Conservation (phyloP, 2,888 invertebrate genomes). For the Labia minor region DNA sequence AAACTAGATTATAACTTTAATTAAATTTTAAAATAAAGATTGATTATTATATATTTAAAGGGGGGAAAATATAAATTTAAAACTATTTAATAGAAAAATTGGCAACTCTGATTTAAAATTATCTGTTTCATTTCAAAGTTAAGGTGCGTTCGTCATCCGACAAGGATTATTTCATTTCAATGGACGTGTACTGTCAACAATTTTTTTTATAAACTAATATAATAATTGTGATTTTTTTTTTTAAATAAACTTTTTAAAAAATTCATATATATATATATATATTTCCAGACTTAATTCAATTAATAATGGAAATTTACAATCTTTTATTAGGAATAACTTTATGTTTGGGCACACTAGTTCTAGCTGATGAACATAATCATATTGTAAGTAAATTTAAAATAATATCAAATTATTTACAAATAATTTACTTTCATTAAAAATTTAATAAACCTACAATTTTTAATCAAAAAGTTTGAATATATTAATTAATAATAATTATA, state of each 20-base stretch:
- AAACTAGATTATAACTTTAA: too few species aligned
- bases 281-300: not conserved
- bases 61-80: too few species aligned
- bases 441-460: too few species aligned
- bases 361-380: slow-evolving; percentile 64
- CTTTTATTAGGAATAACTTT: not conserved
- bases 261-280: not conserved
- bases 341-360: not conserved
- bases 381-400: slow-evolving; percentile 46
- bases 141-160: not conserved
- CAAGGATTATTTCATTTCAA: not conserved
- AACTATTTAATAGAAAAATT: too few species aligned
- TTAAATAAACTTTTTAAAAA: too few species aligned
- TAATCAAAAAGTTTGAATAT: too few species aligned
- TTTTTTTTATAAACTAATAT: not conserved
- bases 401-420: not conserved
- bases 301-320: not conserved
- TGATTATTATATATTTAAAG: too few species aligned
- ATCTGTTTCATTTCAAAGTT: not conserved
- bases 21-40: too few species aligned
- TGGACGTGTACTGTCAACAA: not conserved
- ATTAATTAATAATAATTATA: too few species aligned
- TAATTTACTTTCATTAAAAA: too few species aligned
- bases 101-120: too few species aligned
- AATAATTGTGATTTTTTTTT: too few species aligned